These are phyloP conservation scores for Amphipoea lucens DNA, from an alignment of 2,888 invertebrate genomes.

Conservation along the genomic window DNA sequence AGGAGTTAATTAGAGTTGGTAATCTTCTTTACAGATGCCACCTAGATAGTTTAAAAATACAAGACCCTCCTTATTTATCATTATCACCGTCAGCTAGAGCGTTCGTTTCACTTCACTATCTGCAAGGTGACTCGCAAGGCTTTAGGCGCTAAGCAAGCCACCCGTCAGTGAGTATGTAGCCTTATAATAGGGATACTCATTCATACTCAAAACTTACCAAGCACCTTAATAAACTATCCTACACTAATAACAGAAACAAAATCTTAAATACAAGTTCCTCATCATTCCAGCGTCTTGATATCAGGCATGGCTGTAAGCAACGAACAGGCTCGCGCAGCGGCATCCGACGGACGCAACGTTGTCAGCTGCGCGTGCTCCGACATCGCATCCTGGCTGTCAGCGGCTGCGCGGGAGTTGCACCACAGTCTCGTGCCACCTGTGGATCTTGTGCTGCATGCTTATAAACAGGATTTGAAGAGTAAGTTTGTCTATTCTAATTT, in stretches of 20 bases:
- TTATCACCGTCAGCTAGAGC: neutral
- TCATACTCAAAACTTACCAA: neutral
- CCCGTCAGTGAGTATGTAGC: too few species aligned
- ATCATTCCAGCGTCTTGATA: constrained; percentile 78
- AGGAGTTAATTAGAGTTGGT: neutral
- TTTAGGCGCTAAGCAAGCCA: too few species aligned
- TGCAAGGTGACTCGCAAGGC: too few species aligned
- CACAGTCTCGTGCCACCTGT: constrained; percentile 85
- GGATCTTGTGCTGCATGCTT: constrained; percentile 84
- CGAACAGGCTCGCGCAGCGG: constrained; percentile 82
- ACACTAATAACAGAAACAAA: neutral
- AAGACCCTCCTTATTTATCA: neutral
- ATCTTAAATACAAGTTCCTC: neutral
- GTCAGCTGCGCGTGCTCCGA: constrained; percentile 85
- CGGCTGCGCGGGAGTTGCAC: constrained; percentile 83
- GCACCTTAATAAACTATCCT: neutral
- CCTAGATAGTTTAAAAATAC: neutral
- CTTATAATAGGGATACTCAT: neutral
- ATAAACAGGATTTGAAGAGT: constrained; percentile 84
- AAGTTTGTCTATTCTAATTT: constrained; percentile 53
- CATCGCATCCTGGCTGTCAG: constrained; percentile 82
- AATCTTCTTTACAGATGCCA: neutral
- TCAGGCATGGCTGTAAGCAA: constrained; percentile 86
- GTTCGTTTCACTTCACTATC: too few species aligned
- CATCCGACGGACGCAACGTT: constrained; percentile 77